Base-by-base conservation (phyloP, 2,888 invertebrate species). In the Petrolisthes manimaculis region DNA sequence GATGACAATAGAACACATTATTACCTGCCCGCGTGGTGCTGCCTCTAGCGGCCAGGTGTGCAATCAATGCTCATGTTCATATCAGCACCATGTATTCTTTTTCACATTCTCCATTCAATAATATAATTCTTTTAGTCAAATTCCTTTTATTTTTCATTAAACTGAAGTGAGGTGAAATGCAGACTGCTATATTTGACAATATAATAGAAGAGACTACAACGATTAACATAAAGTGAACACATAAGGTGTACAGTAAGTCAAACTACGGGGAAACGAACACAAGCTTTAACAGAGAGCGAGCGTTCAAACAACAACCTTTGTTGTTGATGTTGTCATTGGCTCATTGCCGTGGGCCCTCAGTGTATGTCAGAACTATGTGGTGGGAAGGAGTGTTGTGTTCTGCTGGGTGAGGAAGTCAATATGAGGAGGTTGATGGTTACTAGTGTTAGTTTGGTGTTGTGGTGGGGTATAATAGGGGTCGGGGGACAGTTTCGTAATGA, bases 401-500 rank as follows among this genome's bases (percentile, higher is more conserved):
- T 53, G 5, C 18, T 18, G n/a, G 56, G 55, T 8, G 37, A 61
- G 56, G 79, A 14, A 56, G 14, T 5, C 2, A 51, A 9, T 6
- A 21, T 61, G 21, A 9, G 14, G 14, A 69, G 21, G 56, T 55
- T 54, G 81, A 67, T 24, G 77, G 53, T 14, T 14, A 21, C 14
- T 5, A 53, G 61, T 74, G 3, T 81, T 56, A 18, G 67, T 75
- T 21, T 84, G 12, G 56, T 84, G 56, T n/a, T 83, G 81, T 79
- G 85, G 37, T 77, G 83, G 51, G 8, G 37, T 14, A 80, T 79
- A 12, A 24, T n/a, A 3, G 79, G 21, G 37, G 75, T 51, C 1
- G 80, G 55, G 54, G 75, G 83, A 8, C 90, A 90, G 82, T 90
- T 86, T 54, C 84, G 90, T 18, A 90, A 88, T 74, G 90, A 90